Conservation (phyloP, 1,140 invertebrate genomes). For the Oscheius sp. region DNA sequence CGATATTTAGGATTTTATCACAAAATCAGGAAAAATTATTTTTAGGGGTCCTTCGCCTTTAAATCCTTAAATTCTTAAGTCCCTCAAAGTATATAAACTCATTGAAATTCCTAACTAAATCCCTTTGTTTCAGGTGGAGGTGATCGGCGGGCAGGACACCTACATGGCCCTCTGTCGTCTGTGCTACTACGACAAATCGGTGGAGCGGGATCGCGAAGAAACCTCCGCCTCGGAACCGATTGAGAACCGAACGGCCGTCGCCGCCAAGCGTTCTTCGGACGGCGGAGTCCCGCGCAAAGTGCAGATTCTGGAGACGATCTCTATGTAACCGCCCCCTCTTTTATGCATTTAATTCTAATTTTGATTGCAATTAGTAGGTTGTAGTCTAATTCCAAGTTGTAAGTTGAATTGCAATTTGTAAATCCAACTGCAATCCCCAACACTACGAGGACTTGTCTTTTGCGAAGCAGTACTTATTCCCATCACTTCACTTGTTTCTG, state of each 20-base stretch:
- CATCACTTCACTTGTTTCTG: too few species aligned
- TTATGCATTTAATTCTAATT: too few species aligned
- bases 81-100: constrained; percentile 11
- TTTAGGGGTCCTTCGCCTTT: too few species aligned
- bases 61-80: constrained; percentile 27
- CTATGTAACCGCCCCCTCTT: too few species aligned
- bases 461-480: too few species aligned
- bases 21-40: too few species aligned
- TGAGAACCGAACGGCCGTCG: neutral
- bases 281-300: neutral
- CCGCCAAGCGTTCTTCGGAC: neutral
- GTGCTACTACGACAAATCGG: constrained; percentile 62
- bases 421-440: too few species aligned
- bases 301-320: neutral
- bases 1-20: too few species aligned
- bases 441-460: too few species aligned
- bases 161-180: constrained; percentile 69
- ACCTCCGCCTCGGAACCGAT: neutral
- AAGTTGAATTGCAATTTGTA: too few species aligned
- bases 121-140: constrained; percentile 65
- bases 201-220: constrained; percentile 34
- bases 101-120: constrained; percentile 22
- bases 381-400: too few species aligned
- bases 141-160: constrained; percentile 70
- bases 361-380: too few species aligned